These are phyloP conservation scores for Clepsis dumicolana DNA, from an alignment of 2,888 invertebrate genomes.

Conservation along the genomic window DNA sequence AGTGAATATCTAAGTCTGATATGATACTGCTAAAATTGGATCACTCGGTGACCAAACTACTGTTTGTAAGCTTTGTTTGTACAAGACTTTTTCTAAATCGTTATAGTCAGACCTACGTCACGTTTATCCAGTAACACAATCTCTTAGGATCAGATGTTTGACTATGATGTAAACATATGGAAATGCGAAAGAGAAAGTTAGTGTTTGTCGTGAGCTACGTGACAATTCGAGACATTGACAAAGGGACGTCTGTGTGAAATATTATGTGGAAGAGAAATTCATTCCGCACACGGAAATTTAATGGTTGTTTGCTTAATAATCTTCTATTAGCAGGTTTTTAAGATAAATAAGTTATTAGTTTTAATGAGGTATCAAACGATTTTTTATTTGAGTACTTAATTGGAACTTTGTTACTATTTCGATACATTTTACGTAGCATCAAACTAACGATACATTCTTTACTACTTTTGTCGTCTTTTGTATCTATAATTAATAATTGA, in stretches of 20 bases:
- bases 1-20: background rate
- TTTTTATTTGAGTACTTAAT: background rate
- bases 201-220: constrained; percentile 40
- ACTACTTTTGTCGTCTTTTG: no score
- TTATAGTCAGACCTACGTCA: constrained; percentile 30
- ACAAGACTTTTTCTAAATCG: background rate
- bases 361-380: background rate
- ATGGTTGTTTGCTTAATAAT: constrained; percentile 20
- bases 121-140: constrained; percentile 40
- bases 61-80: background rate
- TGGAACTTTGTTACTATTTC: background rate
- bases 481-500: no score
- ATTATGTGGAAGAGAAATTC: constrained; percentile 60
- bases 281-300: constrained; percentile 17
- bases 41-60: background rate
- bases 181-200: constrained; percentile 41
- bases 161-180: constrained; percentile 36
- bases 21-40: background rate
- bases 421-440: background rate
- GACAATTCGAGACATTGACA: constrained; percentile 42
- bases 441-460: background rate
- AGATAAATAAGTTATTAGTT: background rate
- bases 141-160: constrained; percentile 35
- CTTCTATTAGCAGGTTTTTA: constrained; percentile 9
- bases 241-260: constrained; percentile 44